Percentiles rank a stretch among this genome's conserved stretches.
phyloP scores from a whole-genome alignment of 2,113 vertebrate genomes.

The Bucco capensis region DNA sequence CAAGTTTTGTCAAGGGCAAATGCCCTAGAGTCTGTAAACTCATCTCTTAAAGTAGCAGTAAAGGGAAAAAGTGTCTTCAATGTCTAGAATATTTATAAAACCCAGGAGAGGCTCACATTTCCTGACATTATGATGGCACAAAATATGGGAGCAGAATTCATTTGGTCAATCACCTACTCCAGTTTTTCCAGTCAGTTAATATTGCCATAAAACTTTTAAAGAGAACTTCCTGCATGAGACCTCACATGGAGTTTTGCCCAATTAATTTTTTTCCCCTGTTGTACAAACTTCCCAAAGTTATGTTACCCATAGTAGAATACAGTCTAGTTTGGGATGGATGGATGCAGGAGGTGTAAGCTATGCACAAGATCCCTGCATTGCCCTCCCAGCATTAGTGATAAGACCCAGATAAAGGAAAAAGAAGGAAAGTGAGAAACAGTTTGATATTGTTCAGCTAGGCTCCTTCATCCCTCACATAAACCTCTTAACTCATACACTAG shows the following conservation, averaged over 20 bases:
- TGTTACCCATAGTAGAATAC: not conserved
- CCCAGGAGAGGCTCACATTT: not conserved
- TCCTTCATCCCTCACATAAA: not conserved
- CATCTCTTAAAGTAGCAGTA: not conserved
- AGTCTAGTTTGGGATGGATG: not conserved
- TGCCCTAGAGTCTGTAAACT: constrained; percentile 40
- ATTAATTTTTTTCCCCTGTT: not conserved
- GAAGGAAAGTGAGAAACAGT: not conserved
- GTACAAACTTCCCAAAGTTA: not conserved
- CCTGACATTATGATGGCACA: not conserved
- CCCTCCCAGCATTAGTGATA: not conserved
- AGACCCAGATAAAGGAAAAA: not conserved
- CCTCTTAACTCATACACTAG: not conserved
- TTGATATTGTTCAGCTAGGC: not conserved
- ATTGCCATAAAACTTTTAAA: not conserved
- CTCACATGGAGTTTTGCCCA: not conserved
- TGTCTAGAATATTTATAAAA: not conserved
- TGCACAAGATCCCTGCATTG: not conserved
- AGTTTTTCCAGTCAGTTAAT: not conserved
- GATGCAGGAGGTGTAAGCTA: not conserved
- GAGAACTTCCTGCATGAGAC: not conserved
- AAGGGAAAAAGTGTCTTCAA: not conserved
- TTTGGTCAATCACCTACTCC: not conserved
- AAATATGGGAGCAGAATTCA: not conserved
- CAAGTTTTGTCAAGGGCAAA: constrained; percentile 58